Evolutionary conservation across 1,140 invertebrate genomes (phyloP).

Genomic region (Thereuonema tuberculata): DNA sequence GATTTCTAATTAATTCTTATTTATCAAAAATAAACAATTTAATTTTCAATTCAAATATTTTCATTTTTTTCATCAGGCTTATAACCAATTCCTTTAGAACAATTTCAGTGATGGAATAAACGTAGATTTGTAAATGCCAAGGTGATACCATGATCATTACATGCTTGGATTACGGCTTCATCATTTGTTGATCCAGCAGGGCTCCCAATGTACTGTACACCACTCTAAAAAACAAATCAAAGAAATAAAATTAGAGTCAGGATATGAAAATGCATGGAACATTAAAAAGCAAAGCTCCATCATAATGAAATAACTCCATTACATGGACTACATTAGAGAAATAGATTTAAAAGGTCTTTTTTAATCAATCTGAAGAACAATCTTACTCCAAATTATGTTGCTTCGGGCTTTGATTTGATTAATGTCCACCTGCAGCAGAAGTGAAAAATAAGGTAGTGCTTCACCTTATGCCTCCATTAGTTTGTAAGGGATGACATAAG

Average conservation of each 20-base stretch:
- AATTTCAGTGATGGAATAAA: constrained; percentile 85
- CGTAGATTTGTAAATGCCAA: constrained; percentile 81
- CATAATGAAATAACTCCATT: neutral
- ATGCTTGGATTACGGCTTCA: constrained; percentile 73
- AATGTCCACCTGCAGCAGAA: neutral
- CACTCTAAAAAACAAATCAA: constrained; percentile 55
- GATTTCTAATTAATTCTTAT: no score
- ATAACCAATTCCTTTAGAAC: no score
- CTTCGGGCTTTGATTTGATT: neutral
- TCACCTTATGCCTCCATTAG: no score
- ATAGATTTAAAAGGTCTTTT: neutral
- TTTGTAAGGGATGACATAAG: no score
- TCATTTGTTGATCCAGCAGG: constrained; percentile 91
- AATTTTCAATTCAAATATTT: neutral
- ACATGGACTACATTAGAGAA: neutral
- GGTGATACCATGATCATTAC: constrained; percentile 78
- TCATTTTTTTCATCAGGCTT: neutral
- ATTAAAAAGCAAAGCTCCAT: neutral
- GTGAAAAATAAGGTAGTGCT: neutral
- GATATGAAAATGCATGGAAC: neutral
- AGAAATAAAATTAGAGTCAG: constrained; percentile 14
- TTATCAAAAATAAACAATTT: neutral
- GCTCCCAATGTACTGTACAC: constrained; percentile 82
- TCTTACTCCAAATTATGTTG: neutral
- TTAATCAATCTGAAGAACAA: neutral